A percentile compares a stretch with the other conserved stretches of the same genome.
phyloP scores from a whole-genome alignment of 2,888 invertebrate species.

The Orthosia incerta region DNA sequence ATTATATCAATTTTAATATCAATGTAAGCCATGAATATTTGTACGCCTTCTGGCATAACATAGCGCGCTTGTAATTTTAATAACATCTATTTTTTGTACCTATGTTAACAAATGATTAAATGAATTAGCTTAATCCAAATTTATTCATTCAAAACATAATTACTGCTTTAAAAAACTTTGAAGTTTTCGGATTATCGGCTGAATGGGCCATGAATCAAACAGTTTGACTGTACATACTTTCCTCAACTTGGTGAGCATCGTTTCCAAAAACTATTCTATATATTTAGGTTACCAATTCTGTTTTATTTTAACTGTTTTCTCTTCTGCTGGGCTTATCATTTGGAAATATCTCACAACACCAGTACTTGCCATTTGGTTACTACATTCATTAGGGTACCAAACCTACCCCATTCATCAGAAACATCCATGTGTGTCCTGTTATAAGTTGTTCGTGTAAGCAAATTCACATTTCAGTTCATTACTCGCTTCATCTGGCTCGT shows the following conservation, averaged over 20 bases:
- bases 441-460: background rate
- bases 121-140: no score
- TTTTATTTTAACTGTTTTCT: background rate
- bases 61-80: no score
- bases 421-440: background rate
- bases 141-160: no score
- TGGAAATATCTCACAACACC: background rate
- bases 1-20: no score
- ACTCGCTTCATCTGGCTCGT: background rate
- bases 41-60: no score
- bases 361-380: background rate
- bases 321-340: background rate
- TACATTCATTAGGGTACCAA: background rate
- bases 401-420: background rate
- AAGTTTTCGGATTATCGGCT: no score
- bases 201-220: no score
- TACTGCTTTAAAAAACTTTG: no score
- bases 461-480: slow-evolving; percentile 14
- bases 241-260: background rate
- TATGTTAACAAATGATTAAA: no score
- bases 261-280: slow-evolving; percentile 11
- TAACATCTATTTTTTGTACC: no score
- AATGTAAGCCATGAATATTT: no score
- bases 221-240: background rate
- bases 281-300: slow-evolving; percentile 4